Conservation (phyloP, 2,797 vertebrate genomes). For the Emys orbicularis region DNA sequence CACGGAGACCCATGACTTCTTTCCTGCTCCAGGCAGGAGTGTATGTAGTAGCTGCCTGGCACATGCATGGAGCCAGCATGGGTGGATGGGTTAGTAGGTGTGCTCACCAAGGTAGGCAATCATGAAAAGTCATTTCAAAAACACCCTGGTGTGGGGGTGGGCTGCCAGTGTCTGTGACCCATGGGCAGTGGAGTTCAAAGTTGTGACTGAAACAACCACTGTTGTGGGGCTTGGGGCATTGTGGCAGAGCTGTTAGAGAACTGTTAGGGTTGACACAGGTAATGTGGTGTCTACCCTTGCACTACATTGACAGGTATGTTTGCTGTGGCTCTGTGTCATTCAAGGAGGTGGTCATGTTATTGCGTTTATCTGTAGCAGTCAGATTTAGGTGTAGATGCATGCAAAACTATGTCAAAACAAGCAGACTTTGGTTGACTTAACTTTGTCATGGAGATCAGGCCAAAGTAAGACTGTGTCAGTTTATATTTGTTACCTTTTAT, state of each 20-base stretch:
- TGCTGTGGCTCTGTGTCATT: not conserved
- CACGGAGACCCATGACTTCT: not conserved
- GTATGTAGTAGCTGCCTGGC: not conserved
- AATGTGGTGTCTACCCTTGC: not conserved
- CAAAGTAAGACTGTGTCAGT: not conserved
- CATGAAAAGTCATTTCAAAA: not conserved
- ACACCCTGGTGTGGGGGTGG: too few species aligned
- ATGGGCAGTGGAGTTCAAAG: not conserved
- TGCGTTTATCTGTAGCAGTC: not conserved
- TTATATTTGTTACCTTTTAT: slow-evolving; percentile 17
- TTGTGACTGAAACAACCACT: not conserved
- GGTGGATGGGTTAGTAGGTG: not conserved
- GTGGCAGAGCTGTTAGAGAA: not conserved
- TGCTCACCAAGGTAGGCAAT: not conserved
- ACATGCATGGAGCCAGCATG: not conserved
- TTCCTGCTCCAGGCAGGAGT: not conserved
- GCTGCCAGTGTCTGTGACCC: not conserved
- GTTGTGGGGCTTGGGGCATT: not conserved
- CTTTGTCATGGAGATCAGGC: not conserved
- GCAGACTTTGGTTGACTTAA: not conserved
- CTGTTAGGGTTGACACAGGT: not conserved
- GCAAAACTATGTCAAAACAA: not conserved
- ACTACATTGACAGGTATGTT: not conserved
- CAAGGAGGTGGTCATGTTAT: not conserved
- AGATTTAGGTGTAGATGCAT: not conserved